Base-by-base conservation (phyloP, 2,888 invertebrate genomes). In the Hirtodrosophila trivittata region DNA sequence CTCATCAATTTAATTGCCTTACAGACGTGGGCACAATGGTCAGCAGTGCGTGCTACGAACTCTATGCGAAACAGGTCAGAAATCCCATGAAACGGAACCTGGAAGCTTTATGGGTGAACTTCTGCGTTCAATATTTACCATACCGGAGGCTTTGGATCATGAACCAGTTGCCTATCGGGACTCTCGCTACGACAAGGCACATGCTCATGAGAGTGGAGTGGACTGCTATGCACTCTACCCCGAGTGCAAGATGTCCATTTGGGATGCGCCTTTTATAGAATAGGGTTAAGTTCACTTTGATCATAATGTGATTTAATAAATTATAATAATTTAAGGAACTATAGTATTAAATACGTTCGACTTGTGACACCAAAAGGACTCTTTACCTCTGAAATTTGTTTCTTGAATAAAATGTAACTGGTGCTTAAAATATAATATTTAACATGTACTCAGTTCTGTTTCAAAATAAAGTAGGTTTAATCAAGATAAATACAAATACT, bases 11-110 rank as follows among this genome's bases (percentile, higher is more conserved):
- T 21, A 21, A 21, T 21, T 21, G 5, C 5, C 8, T 13, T 21
- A 21, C 47, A 91, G 91, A 32, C 88, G 88, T 26, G 89, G 88
- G n/a, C 83, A 85, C 32, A 80, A 90, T 63, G 92, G 92, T 0
- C 90, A 89, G 59, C 89, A 91, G 18, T 92, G 92, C 77, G 90
- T 92, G 1, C 77, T 92, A 30, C 92, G 91, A 45, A 91, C 92
- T 1, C 89, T 92, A 42, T 92, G 92, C 76, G 91, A 91, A 45
- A 91, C 92, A 0, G 91, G 92, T 1, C 89, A 90, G 54, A 89
- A 88, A 50, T 77, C 82, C 0, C 26, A 74, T 4, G 89, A 90
- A 28, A 54, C 51, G 0, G 78, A 80, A 4, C 91, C 90, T 0
- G 88, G 87, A 9, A 87, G 87, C 42, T 90, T 91, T 71, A 80